Base-by-base conservation (phyloP, 2,113 vertebrate species). In the Coreoperca whiteheadi region DNA sequence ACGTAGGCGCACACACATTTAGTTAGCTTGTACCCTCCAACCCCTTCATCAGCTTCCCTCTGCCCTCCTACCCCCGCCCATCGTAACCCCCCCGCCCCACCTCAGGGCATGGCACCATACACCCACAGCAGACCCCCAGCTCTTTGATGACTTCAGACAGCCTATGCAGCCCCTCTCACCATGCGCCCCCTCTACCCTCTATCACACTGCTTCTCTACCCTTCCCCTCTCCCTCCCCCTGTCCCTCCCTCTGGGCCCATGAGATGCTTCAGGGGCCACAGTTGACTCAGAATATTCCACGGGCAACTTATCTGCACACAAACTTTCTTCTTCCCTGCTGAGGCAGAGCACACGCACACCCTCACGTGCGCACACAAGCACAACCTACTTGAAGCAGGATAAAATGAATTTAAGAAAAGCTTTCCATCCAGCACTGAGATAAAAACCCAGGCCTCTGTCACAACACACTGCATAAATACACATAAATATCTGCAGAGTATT, bases 91-190 rank as follows among this genome's bases (percentile, higher is more conserved):
- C 83, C 32, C 32, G 2, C 32, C 32, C 32, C 32, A 32, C 90
- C 74, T 37, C 74, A 64, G 89, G 90, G 82, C 91, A 87, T 79
- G 81, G 89, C 85, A 87, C 85, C 73, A 63, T 71, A 75, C 78
- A 43, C 86, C 82, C 80, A 79, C 79, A 78, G 87, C 74, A 90
- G 86, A 89, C 88, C 87, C 81, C 81, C 34, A n/a, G 83, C 91
- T 88, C 90, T 93, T 93, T 93, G 91, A 91, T 93, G 88, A 91
- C 86, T 85, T 91, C 89, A 91, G 87, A 84, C 90, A 86, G 85
- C 86, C 84, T 65, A 63, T 87, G 76, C 78, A 87, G 74, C 84
- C 81, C 59, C 71, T 87, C 79, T 65, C 59, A n/a, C 68, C 54
- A 67, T 12, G 64, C 25, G 4, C 59, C 41, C 71, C 79, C 70